Conservation (phyloP, 2,797 vertebrate species). For the Falco cherrug region DNA sequence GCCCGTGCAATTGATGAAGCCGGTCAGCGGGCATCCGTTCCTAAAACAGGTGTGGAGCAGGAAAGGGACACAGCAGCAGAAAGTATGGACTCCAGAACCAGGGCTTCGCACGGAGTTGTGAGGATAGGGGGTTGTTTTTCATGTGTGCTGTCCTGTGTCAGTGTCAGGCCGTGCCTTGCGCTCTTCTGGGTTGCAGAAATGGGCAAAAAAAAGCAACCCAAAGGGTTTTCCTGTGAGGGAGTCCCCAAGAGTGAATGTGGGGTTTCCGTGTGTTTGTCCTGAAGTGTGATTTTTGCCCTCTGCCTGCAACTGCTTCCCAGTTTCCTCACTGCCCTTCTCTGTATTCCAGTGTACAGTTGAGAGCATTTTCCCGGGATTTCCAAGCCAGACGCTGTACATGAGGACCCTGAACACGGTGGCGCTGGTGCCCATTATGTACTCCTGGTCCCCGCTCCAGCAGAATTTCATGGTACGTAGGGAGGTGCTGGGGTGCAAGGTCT, state of each 20-base stretch:
- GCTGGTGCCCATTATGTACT: conserved; percentile 97
- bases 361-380: conserved; percentile 90
- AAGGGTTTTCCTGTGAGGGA: background rate
- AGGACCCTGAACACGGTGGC: conserved; percentile 92
- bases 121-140: background rate
- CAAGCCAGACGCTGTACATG: conserved; percentile 89
- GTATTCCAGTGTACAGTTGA: conserved; percentile 88
- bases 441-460: conserved; percentile 97
- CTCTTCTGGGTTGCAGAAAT: background rate
- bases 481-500: accelerated
- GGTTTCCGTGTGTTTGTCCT: background rate
- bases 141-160: background rate
- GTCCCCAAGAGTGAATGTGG: background rate
- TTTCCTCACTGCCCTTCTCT: conserved; percentile 9
- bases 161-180: accelerated
- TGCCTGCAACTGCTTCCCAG: background rate
- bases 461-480: conserved; percentile 92
- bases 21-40: conserved; percentile 80
- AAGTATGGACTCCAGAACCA: background rate
- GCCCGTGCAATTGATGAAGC: conserved; percentile 86
- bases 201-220: background rate
- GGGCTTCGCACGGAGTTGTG: background rate
- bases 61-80: background rate
- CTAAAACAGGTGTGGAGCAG: conserved; percentile 85
- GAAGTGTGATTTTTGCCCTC: background rate